These are phyloP conservation scores for Labeo rohita DNA, from an alignment of 2,113 vertebrate species.

Conservation along the genomic window DNA sequence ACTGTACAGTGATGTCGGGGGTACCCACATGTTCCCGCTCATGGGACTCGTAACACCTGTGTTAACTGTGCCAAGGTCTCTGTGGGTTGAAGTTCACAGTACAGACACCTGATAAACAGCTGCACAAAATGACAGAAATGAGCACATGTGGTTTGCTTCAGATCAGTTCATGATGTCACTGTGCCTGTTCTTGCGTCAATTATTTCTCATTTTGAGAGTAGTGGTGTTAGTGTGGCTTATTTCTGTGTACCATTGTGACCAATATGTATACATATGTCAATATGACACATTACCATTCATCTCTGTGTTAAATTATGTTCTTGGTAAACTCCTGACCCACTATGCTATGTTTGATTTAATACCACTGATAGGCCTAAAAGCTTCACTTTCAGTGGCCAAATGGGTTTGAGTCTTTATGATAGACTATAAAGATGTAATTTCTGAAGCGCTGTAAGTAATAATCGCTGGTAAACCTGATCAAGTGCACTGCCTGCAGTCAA, in stretches of 20 bases:
- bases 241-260: neutral
- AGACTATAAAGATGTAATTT: neutral
- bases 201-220: neutral
- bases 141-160: neutral
- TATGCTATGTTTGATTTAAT: neutral
- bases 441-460: neutral
- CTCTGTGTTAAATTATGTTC: neutral
- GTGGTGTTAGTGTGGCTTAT: neutral
- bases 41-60: constrained; percentile 61
- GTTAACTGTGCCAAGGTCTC: constrained; percentile 62
- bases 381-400: neutral
- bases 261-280: neutral
- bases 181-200: neutral
- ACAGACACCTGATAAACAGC: constrained; percentile 29
- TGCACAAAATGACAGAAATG: neutral
- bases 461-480: neutral
- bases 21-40: neutral
- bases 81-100: constrained; percentile 61
- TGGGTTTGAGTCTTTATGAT: neutral
- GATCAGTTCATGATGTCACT: neutral
- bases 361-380: neutral
- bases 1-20: neutral
- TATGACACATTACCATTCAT: neutral
- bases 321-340: neutral
- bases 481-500: constrained; percentile 16